Conservation (phyloP, 2,888 invertebrate species). For the Celastrina argiolus region DNA sequence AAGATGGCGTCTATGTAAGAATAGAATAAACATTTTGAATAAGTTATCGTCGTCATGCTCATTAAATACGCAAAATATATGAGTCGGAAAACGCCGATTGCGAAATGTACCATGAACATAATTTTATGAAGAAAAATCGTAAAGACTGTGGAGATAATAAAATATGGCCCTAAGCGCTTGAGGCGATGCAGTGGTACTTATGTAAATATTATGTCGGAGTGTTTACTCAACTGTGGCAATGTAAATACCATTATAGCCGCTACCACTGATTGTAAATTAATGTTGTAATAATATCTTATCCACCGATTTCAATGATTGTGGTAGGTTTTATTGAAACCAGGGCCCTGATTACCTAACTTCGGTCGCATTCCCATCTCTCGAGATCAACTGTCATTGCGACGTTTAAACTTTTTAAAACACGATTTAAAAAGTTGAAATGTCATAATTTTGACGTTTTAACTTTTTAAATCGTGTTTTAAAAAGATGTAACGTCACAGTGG, state of each 20-base stretch:
- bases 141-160: not conserved
- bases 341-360: too few species aligned
- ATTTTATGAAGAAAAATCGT: not conserved
- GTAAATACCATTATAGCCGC: not conserved
- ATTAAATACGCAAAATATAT: constrained; percentile 6
- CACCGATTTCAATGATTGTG: not conserved
- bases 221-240: not conserved
- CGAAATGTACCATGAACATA: constrained; percentile 7
- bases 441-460: too few species aligned
- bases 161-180: not conserved
- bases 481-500: too few species aligned
- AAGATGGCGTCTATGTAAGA: not conserved
- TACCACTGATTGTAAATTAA: too few species aligned
- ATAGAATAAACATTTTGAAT: not conserved
- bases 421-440: too few species aligned
- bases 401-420: too few species aligned
- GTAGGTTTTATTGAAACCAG: too few species aligned
- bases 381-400: too few species aligned
- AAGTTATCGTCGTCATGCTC: not conserved
- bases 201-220: not conserved
- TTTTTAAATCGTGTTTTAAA: too few species aligned
- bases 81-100: constrained; percentile 6
- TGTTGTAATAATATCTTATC: not conserved
- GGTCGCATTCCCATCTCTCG: too few species aligned
- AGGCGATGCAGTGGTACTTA: not conserved